Evolutionary conservation across 2,113 vertebrate species (phyloP), one percentile per base, ranked within the genome.

Genomic region (Trachemys scripta): DNA sequence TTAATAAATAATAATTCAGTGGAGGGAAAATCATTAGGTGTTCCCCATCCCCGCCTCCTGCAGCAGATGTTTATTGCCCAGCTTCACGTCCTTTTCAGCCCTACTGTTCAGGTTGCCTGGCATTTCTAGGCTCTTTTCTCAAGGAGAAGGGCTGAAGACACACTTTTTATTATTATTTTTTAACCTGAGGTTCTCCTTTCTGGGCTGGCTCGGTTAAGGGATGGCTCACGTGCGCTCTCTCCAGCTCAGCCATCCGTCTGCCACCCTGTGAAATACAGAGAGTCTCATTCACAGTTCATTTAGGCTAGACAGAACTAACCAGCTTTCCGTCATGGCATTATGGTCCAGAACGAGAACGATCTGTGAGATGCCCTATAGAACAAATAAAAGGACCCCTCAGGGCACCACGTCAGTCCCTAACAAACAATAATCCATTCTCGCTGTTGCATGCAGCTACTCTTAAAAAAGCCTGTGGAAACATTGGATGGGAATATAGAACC

Each of bases 241-340:
- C 6, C 78, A 78, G 24, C 69, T 92, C 87, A 95, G 83, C 90
- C 84, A 45, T 78, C 8, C 93, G 50, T 50, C 14, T 53, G 93
- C 86, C 85, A 80, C 87, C 90, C 81, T 91, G 81, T 98, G 93
- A 96, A 96, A 97, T 94, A 96, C 76, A 89, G 86, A 95, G 57
- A 92, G 90, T 96, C 76, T 92, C 90, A 83, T 91, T 96, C 96
- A 97, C 81, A 88, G 87, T 95, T 97, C 96, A 93, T 96, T 96
- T 93, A 88, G 88, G 95, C 98, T 53, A 91, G 51, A 94, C 79
- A 1, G 8, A 96, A 53, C n/a, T 3, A 57, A 38, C 91, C 89
- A 90, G 81, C 65, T 69, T 93, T 80, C 62, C 83, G 96, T 97
- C 92, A 85, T 80, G 93, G 82, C 76, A 92, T 65, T 92, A 53